These are phyloP conservation scores for Vanessa tameamea DNA, from an alignment of 1,140 invertebrate genomes.

Conservation along the genomic window DNA sequence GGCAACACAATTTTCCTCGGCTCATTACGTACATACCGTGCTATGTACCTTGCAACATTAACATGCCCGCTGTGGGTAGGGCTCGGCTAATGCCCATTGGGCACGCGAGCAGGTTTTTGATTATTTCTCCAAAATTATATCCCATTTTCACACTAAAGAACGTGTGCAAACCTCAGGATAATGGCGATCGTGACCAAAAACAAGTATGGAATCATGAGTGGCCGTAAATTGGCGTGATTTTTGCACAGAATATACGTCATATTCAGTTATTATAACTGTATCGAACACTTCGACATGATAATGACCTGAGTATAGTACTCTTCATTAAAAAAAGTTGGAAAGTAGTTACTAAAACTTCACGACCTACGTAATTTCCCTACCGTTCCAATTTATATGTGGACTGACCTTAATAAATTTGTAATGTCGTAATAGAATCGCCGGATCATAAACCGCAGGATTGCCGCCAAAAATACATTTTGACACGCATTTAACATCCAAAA, in stretches of 20 bases:
- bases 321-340: no score
- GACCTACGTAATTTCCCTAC: not conserved
- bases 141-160: conserved; percentile 76
- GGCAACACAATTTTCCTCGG: conserved; percentile 77
- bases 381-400: conserved; percentile 36
- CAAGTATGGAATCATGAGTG: conserved; percentile 41
- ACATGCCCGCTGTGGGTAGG: conserved; percentile 67
- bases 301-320: no score
- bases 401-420: conserved; percentile 41
- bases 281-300: no score
- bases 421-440: conserved; percentile 26
- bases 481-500: conserved; percentile 51
- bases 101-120: conserved; percentile 76
- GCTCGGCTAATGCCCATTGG: conserved; percentile 69
- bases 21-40: conserved; percentile 75
- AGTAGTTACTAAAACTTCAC: no score
- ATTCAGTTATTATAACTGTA: conserved; percentile 24
- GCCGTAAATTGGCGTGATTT: conserved; percentile 39
- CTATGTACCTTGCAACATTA: conserved; percentile 70
- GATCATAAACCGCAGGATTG: conserved; percentile 43
- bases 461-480: conserved; percentile 46
- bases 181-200: conserved; percentile 63
- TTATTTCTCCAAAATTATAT: conserved; percentile 79
- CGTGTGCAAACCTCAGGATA: conserved; percentile 36
- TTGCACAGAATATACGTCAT: conserved; percentile 29